Percentiles rank a stretch among this genome's conserved stretches.
Conservation (phyloP, 2,113 vertebrate genomes). For the Sarotherodon lohbergeri region DNA sequence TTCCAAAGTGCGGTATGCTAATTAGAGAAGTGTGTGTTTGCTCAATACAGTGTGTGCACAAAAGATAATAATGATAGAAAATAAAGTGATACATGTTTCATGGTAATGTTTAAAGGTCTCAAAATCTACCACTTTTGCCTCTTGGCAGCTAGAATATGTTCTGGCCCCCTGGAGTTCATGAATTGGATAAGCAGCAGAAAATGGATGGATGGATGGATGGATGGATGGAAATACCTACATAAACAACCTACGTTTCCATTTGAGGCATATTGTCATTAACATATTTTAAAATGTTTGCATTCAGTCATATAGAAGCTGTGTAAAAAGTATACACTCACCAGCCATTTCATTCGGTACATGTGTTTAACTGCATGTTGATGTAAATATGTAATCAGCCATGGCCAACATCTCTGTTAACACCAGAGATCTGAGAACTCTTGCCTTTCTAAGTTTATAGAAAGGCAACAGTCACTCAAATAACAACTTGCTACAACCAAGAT, state of each 20-base stretch:
- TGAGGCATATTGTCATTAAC: not conserved
- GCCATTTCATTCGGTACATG: not conserved
- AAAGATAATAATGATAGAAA: not conserved
- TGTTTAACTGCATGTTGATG: not conserved
- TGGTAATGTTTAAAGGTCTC: not conserved
- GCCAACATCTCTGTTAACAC: not conserved
- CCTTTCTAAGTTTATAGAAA: not conserved
- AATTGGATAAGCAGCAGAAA: not conserved
- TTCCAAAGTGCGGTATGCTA: not conserved
- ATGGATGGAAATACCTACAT: not conserved
- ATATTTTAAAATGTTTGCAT: not conserved
- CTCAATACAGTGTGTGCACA: not conserved
- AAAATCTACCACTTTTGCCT: not conserved
- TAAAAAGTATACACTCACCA: not conserved
- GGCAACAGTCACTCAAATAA: not conserved
- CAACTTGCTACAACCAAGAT: not conserved
- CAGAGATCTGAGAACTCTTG: not conserved
- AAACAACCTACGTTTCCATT: not conserved
- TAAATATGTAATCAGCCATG: not conserved
- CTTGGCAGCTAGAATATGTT: not conserved
- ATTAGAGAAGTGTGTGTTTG: not conserved
- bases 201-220: not conserved
- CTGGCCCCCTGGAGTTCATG: accelerated
- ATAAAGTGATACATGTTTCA: not conserved
- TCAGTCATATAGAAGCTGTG: not conserved